A percentile compares a stretch with the other conserved stretches of the same genome.
Evolutionary conservation across 2,888 invertebrate species (phyloP).

Genomic region (Oxystoma pomonae): DNA sequence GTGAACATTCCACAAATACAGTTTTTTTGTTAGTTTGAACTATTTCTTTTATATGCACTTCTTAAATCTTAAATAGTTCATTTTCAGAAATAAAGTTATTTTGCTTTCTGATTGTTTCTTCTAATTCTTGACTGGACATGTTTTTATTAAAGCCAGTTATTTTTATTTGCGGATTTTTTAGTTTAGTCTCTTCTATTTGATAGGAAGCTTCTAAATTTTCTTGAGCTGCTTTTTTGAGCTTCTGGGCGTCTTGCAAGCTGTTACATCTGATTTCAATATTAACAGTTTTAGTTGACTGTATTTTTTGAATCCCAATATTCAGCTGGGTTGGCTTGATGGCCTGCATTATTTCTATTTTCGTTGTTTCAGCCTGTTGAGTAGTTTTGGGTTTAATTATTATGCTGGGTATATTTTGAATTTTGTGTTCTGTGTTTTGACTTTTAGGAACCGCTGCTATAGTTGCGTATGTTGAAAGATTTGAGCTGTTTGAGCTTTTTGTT

Average conservation of each 20-base stretch:
- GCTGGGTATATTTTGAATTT: neutral
- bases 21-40: neutral
- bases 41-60: neutral
- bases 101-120: constrained; percentile 10
- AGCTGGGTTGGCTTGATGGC: constrained; percentile 3
- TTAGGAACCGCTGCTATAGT: no score
- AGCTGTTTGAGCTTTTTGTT: neutral
- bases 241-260: constrained; percentile 3
- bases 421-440: no score
- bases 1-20: neutral
- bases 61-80: neutral
- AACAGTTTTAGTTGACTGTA: constrained; percentile 6
- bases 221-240: constrained; percentile 4
- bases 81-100: neutral
- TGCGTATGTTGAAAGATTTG: neutral
- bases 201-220: constrained; percentile 6
- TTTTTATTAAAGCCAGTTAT: constrained; percentile 3
- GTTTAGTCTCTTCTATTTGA: constrained; percentile 2
- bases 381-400: constrained; percentile 11
- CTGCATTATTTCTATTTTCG: constrained; percentile 2
- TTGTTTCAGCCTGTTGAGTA: constrained; percentile 4
- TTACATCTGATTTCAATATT: constrained; percentile 7
- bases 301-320: constrained; percentile 7
- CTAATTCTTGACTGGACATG: constrained; percentile 4
- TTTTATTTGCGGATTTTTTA: constrained; percentile 4